phyloP scores from a whole-genome alignment of 2,113 vertebrate species.

The human region GRCh38 chr15:31654001-31654500 shows the following conservation, averaged over 20 bases:
- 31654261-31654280: not conserved
- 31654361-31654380: not conserved
- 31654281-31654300: fast-evolving
- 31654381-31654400: not conserved
- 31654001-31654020: not conserved
- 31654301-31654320: not conserved
- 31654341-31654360: not conserved
- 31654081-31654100: not conserved
- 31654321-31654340: not conserved
- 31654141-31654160: too few relatives aligned
- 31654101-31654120: not conserved
- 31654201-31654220: not conserved
- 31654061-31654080: not conserved
- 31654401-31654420: not conserved
- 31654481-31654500: not conserved
- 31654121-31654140: not conserved
- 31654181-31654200: not conserved
- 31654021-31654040: not conserved
- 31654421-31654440: not conserved
- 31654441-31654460: not conserved
- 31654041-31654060: not conserved
- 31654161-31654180: not conserved
- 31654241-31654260: not conserved
- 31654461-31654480: not conserved
- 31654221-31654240: not conserved